These are phyloP conservation scores for Paradoxurus hermaphroditus DNA, from an alignment of 2,113 vertebrate species.

Conservation along the genomic window DNA sequence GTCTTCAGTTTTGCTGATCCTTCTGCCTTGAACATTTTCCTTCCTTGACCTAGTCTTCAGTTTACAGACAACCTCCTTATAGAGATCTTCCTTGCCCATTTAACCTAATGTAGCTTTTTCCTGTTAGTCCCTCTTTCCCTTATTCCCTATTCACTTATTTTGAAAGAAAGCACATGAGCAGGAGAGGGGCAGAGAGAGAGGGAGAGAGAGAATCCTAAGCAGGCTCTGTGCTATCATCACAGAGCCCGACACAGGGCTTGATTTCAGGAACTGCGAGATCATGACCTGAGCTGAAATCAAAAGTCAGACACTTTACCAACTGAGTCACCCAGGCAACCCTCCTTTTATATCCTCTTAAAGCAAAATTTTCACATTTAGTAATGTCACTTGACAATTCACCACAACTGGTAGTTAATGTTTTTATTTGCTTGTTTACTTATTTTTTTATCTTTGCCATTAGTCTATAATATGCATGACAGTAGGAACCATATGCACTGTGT, in stretches of 20 bases:
- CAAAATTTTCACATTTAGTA: neutral
- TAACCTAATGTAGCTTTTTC: neutral
- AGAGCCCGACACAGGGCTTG: too few relatives aligned
- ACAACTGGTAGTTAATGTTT: neutral
- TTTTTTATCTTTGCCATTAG: constrained; percentile 6
- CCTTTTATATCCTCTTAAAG: neutral
- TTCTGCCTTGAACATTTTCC: neutral
- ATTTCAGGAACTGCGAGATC: too few relatives aligned
- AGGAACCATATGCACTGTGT: neutral
- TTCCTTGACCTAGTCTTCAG: neutral
- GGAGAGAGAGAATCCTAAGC: too few relatives aligned
- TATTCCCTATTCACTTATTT: too few relatives aligned
- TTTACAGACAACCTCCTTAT: neutral
- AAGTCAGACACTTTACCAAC: too few relatives aligned
- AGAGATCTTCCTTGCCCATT: neutral
- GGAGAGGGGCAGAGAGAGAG: too few relatives aligned
- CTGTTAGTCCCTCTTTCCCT: neutral
- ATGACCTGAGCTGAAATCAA: too few relatives aligned
- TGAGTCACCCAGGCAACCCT: too few relatives aligned
- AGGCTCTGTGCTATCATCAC: too few relatives aligned
- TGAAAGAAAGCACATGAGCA: too few relatives aligned
- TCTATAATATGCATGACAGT: neutral
- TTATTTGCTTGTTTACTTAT: neutral
- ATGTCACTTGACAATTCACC: neutral
- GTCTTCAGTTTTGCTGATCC: neutral